Base-by-base conservation (phyloP, 2,113 vertebrate species). In the Ictalurus punctatus region DNA sequence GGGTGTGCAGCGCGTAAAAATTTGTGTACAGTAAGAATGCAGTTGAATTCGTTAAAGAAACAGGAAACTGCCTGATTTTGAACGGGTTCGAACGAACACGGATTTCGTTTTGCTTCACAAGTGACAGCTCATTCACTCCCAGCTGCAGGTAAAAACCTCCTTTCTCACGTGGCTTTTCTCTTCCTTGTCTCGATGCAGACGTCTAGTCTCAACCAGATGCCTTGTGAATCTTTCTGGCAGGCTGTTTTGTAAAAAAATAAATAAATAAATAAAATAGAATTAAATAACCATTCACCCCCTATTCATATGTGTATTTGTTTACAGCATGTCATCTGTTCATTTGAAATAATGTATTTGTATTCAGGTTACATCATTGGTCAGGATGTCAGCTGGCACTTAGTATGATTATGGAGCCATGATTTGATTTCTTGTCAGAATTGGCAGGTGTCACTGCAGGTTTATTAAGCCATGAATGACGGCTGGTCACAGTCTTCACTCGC, bases 391-490 rank as follows among this genome's bases (percentile, higher is more conserved):
- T 87, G 90, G 86, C 80, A 86, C 52, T 59, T 90, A 92, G 93
- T 92, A 86, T 69, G 58, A 92, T 94, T 93, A 92, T 89, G 81
- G 83, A 92, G 86, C 87, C 69, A 44, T 92, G 92, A 94, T 94
- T 94, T 93, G 94, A 95, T 94, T 90, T 90, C 89, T 61, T 84
- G 44, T 87, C 86, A 81, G 90, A 87, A 90, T 87, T 86, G 90
- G 90, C 90, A 92, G 92, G 89, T 93, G 93, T 93, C 91, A 89
- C 90, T 88, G 83, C n/a, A 44, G 87, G 94, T 94, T 94, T 92
- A 95, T 93, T 93, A 93, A 94, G 93, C 84, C 89, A 89, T 94
- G 88, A 94, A 89, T 94, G 88, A 94, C 91, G 90, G 87, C 27
- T 81, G 85, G 90, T 86, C 56, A 73, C 87, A 83, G 92, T 92